Evolutionary conservation across 2,797 vertebrate species (phyloP).

Genomic region (Harpagifer antarcticus): DNA sequence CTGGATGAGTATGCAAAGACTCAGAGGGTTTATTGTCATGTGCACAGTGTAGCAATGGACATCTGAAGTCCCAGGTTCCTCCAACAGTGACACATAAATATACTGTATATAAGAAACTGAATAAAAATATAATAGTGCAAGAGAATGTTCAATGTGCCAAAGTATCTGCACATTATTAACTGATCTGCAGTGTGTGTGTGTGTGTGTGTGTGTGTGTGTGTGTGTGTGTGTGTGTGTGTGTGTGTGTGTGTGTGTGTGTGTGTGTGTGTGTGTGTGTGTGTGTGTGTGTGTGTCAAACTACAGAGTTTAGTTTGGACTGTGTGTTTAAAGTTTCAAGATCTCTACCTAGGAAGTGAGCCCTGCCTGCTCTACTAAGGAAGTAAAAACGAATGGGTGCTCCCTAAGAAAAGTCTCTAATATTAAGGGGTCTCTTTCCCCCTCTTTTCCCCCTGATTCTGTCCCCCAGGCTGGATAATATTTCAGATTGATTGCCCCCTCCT

Average conservation of each 20-base stretch:
- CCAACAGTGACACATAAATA: too few relatives aligned
- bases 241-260: too few relatives aligned
- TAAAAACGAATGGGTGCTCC: slow-evolving; percentile 35
- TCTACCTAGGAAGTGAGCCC: slow-evolving; percentile 49
- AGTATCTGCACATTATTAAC: too few relatives aligned
- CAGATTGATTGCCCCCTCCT: slow-evolving; percentile 47
- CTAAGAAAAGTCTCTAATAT: slow-evolving; percentile 48
- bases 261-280: neutral
- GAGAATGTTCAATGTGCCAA: too few relatives aligned
- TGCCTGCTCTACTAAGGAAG: slow-evolving; percentile 28
- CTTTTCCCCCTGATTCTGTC: neutral
- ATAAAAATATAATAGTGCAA: too few relatives aligned
- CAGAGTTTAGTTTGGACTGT: neutral
- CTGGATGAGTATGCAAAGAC: slow-evolving; percentile 48
- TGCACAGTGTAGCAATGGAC: too few relatives aligned
- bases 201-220: too few relatives aligned
- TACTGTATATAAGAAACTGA: too few relatives aligned
- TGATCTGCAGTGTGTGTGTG: neutral
- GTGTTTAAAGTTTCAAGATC: slow-evolving; percentile 37
- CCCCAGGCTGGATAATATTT: slow-evolving; percentile 49
- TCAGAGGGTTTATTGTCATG: too few relatives aligned
- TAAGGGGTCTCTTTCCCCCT: neutral
- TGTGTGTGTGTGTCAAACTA: slow-evolving; percentile 3
- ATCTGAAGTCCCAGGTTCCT: too few relatives aligned
- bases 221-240: too few relatives aligned